Percentiles rank a stretch among this genome's conserved stretches.
Evolutionary conservation across 2,888 invertebrate species (phyloP).

Genomic region (Ypsolopha scabrella): DNA sequence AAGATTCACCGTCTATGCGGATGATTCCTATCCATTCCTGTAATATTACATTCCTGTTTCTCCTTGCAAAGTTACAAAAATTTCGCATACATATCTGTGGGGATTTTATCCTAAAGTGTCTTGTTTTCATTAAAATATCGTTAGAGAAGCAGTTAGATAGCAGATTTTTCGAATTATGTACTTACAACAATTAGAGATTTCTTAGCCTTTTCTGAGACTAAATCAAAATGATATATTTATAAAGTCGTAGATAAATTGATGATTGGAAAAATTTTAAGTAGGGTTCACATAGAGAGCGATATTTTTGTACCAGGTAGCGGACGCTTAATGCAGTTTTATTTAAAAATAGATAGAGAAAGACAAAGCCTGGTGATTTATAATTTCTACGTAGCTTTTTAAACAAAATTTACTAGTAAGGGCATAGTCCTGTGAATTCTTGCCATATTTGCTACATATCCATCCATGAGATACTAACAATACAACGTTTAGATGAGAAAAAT

Average conservation of each 20-base stretch:
- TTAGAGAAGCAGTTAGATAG: conserved; percentile 62
- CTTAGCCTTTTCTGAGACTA: conserved; percentile 38
- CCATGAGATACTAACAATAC: conserved; percentile 37
- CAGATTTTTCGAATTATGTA: conserved; percentile 61
- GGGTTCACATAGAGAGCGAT: conserved; percentile 47
- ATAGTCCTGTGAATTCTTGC: conserved; percentile 39
- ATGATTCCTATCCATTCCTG: conserved; percentile 42
- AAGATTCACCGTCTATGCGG: background rate
- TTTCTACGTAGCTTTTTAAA: conserved; percentile 53
- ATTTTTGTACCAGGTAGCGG: conserved; percentile 61
- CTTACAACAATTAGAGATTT: conserved; percentile 45
- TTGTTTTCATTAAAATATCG: conserved; percentile 64
- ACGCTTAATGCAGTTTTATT: conserved; percentile 56
- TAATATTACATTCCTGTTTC: conserved; percentile 47
- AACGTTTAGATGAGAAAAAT: conserved; percentile 18
- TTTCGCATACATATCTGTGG: conserved; percentile 28
- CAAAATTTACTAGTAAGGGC: conserved; percentile 28
- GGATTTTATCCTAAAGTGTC: conserved; percentile 63
- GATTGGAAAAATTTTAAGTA: conserved; percentile 56
- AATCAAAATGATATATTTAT: conserved; percentile 26
- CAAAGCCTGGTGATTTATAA: conserved; percentile 48
- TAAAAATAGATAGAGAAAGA: conserved; percentile 42
- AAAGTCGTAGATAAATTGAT: conserved; percentile 27
- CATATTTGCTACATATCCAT: conserved; percentile 60
- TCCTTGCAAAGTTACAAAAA: conserved; percentile 29